Base-by-base conservation (phyloP, 1,140 invertebrate species). In the Heliothis subflexa region DNA sequence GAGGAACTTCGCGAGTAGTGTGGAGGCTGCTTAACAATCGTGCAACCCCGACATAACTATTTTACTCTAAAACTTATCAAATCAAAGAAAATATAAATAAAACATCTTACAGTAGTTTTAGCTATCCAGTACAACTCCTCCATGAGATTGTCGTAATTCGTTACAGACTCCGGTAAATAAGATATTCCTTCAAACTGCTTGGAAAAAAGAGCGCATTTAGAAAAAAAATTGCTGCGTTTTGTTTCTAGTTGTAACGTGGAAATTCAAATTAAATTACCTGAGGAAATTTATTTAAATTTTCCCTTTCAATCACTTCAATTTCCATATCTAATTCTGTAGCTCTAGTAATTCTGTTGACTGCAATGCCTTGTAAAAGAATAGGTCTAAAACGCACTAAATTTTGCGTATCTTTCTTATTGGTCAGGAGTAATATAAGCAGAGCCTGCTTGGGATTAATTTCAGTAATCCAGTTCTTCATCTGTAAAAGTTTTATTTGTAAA, bases 101-200 rank as follows among this genome's bases (percentile, higher is more conserved):
- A 82, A 62, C 73, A 66, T 74, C 86, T 89, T 89, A 93, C 92
- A 57, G 92, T 93, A 66, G 89, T 93, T 82, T 94, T 94, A 28
- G 92, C 91, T 70, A 94, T 94, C 90, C 91, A 94, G 79, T 78
- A 87, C 50, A 94, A 78, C 74, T 94, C 92, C 73, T 94, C 92
- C 33, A 92, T 85, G 50, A 94, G 85, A 81, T 59, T 86, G 57
- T 90, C 83, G 16, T 89, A 86, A 78, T 89, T 89, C 78, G 86
- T 81, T 12, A 68, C n/a, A 33, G 86, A 84, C 57, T 82, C 85
- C 7, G 87, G 81, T 73, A 91, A 80, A 78, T 89, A 89, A 12
- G 85, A 84, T 66, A 91, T 88, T 72, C 86, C 91, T 79, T 89
- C 88, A 71, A 80, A 88, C 90, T 93, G 33, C 33, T 62, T 16